phyloP scores from a whole-genome alignment of 1,140 invertebrate species.

The Propsilocerus akamusi region DNA sequence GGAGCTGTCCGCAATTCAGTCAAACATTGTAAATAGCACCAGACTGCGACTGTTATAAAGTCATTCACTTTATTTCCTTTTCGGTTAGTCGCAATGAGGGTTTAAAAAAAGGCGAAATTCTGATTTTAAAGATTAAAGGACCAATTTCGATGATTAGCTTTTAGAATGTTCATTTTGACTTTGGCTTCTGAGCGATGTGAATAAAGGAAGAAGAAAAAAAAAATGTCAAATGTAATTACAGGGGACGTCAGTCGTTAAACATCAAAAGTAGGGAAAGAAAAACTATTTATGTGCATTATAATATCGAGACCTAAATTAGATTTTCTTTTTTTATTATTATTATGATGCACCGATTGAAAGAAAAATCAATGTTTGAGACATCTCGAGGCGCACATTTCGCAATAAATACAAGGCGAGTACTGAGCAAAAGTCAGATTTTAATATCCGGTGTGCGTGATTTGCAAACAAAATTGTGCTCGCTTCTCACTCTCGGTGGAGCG shows the following conservation, averaged over 20 bases:
- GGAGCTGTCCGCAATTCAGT: too few relatives aligned
- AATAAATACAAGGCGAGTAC: not conserved
- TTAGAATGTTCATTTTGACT: not conserved
- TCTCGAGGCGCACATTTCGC: not conserved
- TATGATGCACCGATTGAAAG: conserved; percentile 4
- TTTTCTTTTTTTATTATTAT: not conserved
- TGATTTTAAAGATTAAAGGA: conserved; percentile 1
- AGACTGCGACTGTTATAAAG: too few relatives aligned
- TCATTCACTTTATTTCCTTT: too few relatives aligned
- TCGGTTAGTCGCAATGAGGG: too few relatives aligned
- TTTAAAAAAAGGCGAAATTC: not conserved
- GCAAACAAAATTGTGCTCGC: too few relatives aligned
- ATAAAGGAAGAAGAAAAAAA: not conserved
- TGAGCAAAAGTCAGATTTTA: not conserved
- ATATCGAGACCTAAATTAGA: not conserved
- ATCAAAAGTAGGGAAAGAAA: conserved; percentile 1
- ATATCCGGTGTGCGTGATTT: not conserved
- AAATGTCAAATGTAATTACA: conserved; percentile 2
- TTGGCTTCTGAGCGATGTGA: not conserved
- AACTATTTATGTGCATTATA: too few relatives aligned
- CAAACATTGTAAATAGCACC: too few relatives aligned
- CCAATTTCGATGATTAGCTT: conserved; percentile 1
- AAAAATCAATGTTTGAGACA: not conserved
- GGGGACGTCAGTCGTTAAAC: not conserved
- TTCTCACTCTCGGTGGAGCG: too few relatives aligned